phyloP scores from a whole-genome alignment of 2,113 vertebrate genomes.

The Turdus rufiventris region DNA sequence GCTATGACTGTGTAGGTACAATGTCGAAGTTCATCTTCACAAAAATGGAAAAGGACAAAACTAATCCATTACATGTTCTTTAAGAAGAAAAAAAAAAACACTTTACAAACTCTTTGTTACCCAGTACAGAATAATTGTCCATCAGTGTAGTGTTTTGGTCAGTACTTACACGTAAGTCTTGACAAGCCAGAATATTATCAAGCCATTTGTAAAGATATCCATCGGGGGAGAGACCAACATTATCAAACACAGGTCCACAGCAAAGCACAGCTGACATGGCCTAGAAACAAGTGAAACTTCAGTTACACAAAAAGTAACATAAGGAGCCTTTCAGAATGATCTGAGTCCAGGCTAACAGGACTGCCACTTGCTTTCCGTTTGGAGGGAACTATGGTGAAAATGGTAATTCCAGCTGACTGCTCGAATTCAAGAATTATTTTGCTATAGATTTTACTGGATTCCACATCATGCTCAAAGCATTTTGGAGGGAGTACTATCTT shows the following conservation, averaged over 20 bases:
- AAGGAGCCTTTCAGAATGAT: background rate
- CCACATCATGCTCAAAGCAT: background rate
- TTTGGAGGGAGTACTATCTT: background rate
- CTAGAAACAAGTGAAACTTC: slow-evolving; percentile 57
- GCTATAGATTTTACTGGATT: background rate
- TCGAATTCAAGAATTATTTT: background rate
- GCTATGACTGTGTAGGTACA: background rate
- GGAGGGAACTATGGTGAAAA: background rate
- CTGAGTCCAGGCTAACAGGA: background rate
- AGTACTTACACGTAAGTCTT: slow-evolving; percentile 88
- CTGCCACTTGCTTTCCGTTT: background rate
- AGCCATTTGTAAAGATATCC: slow-evolving; percentile 99
- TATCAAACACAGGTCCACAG: slow-evolving; percentile 96
- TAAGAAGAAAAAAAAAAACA: background rate
- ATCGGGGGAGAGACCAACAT: slow-evolving; percentile 94
- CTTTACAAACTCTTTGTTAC: background rate
- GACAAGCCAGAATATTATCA: slow-evolving; percentile 98
- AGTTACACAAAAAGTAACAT: background rate
- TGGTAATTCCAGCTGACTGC: background rate
- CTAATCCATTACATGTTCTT: background rate
- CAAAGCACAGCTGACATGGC: slow-evolving; percentile 98
- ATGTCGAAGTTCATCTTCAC: background rate
- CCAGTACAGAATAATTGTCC: background rate
- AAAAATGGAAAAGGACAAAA: background rate
- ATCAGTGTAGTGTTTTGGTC: background rate